Evolutionary conservation across 2,888 invertebrate genomes (phyloP).

Genomic region (Hyppa rectilinea): DNA sequence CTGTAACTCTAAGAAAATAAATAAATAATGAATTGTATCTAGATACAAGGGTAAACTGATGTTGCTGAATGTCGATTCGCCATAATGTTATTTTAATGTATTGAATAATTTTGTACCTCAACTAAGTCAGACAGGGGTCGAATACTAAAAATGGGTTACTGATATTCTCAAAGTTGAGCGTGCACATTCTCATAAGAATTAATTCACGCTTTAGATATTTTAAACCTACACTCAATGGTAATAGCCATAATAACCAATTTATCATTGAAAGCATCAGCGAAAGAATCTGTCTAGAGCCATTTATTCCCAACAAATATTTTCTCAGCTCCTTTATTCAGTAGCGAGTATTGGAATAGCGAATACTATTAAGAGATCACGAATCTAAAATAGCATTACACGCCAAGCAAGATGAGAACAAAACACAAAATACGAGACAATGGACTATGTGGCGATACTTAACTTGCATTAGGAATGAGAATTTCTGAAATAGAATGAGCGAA

Average conservation of each 20-base stretch:
- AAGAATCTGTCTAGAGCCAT: slow-evolving; percentile 34
- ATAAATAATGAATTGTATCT: not conserved
- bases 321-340: slow-evolving; percentile 71
- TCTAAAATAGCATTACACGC: slow-evolving; percentile 83
- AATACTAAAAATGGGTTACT: not conserved
- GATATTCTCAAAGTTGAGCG: not conserved
- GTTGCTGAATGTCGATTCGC: not conserved
- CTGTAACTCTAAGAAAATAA: not conserved
- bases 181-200: not conserved
- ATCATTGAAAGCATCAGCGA: slow-evolving; percentile 9
- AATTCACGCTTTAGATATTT: not conserved
- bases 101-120: not conserved
- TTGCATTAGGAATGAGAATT: slow-evolving; percentile 62
- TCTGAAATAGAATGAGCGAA: slow-evolving; percentile 41
- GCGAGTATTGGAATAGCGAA: slow-evolving; percentile 77
- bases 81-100: not conserved
- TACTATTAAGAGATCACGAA: slow-evolving; percentile 87
- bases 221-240: not conserved
- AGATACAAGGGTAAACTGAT: not conserved
- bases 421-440: slow-evolving; percentile 78
- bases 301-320: slow-evolving; percentile 67
- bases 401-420: slow-evolving; percentile 75
- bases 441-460: slow-evolving; percentile 71
- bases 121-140: not conserved
- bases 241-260: not conserved